These are phyloP conservation scores for Pogonomyrmex barbatus DNA, from an alignment of 1,140 invertebrate genomes.

Conservation along the genomic window DNA sequence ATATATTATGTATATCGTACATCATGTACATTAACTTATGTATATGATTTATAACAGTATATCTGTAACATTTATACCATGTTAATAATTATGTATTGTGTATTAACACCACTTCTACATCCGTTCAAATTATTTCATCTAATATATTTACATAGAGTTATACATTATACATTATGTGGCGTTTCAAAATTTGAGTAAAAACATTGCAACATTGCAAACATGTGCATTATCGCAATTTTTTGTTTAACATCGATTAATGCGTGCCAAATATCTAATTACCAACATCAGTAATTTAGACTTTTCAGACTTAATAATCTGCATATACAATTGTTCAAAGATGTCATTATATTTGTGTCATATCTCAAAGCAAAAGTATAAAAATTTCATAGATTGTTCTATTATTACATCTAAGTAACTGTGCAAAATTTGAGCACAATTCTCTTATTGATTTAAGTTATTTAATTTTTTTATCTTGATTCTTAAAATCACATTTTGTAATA, in stretches of 20 bases:
- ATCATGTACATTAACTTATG: slow-evolving; percentile 38
- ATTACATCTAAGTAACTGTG: no score
- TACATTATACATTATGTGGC: neutral
- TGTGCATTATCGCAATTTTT: neutral
- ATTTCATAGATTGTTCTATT: no score
- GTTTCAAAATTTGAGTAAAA: slow-evolving; percentile 19
- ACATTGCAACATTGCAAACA: neutral
- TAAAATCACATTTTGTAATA: no score
- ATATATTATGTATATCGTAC: slow-evolving; percentile 44
- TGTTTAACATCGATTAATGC: neutral
- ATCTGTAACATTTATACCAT: slow-evolving; percentile 4
- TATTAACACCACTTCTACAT: neutral
- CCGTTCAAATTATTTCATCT: neutral
- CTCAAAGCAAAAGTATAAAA: no score
- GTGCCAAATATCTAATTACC: neutral
- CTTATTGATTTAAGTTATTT: no score
- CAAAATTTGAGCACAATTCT: no score
- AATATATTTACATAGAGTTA: slow-evolving; percentile 38
- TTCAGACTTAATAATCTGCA: no score
- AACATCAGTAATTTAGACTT: no score
- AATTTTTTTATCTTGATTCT: no score
- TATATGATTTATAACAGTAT: slow-evolving; percentile 19
- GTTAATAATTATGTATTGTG: neutral
- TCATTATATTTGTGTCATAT: no score
- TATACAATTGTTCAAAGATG: no score